Evolutionary conservation across 2,888 invertebrate species (phyloP).

Genomic region (Allolobophora icterica): DNA sequence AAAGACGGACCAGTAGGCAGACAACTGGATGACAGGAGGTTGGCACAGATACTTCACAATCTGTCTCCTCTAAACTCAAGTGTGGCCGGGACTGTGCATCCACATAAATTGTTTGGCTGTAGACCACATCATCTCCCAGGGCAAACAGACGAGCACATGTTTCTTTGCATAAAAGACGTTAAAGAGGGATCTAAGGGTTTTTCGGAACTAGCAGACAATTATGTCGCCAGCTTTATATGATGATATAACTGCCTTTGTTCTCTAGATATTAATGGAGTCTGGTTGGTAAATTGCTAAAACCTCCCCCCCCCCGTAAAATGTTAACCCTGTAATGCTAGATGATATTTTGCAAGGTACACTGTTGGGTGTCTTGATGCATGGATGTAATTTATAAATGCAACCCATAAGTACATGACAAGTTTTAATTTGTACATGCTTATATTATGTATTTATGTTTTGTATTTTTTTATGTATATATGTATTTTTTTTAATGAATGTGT

Average conservation of each 20-base stretch:
- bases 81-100: conserved; percentile 8
- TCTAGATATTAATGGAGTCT: not conserved
- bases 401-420: too few relatives aligned
- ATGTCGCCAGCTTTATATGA: not conserved
- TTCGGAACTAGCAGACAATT: not conserved
- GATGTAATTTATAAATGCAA: too few relatives aligned
- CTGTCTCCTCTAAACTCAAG: conserved; percentile 12
- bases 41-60: conserved; percentile 3
- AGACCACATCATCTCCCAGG: not conserved
- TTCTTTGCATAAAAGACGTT: conserved; percentile 6
- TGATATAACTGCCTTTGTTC: not conserved
- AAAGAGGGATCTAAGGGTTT: not conserved
- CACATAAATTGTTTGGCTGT: not conserved
- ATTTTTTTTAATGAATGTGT: too few relatives aligned
- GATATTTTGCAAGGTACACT: too few relatives aligned
- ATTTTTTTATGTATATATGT: not conserved
- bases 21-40: not conserved
- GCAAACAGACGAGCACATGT: not conserved
- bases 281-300: not conserved
- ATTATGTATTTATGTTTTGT: not conserved
- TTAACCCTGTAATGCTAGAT: not conserved
- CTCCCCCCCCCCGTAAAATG: not conserved
- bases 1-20: too few relatives aligned
- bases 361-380: too few relatives aligned
- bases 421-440: too few relatives aligned